These are phyloP conservation scores for Hofmannophila pseudospretella DNA, from an alignment of 2,888 invertebrate species.

Conservation along the genomic window DNA sequence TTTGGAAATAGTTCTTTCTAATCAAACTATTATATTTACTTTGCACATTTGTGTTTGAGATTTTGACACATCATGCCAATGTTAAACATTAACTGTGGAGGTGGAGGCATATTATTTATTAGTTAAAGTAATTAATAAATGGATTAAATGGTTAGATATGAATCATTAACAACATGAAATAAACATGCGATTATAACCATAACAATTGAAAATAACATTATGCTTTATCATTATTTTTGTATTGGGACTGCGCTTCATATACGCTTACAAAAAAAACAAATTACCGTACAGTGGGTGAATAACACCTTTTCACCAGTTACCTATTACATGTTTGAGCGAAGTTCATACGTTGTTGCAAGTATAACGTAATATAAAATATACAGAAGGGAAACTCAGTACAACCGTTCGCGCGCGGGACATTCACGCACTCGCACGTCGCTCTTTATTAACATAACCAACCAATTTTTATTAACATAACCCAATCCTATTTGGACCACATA, in stretches of 20 bases:
- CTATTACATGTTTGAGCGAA: no score
- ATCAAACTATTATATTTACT: conserved; percentile 2
- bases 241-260: conserved; percentile 13
- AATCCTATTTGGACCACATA: no score
- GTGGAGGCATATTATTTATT: conserved; percentile 36
- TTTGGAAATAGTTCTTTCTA: no score
- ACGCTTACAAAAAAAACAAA: no score
- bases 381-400: no score
- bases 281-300: no score
- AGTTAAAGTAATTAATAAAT: conserved; percentile 8
- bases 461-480: no score
- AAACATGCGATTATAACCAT: conserved; percentile 29
- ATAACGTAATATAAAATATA: no score
- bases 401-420: no score
- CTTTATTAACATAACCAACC: background rate
- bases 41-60: conserved; percentile 10
- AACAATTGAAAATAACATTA: conserved; percentile 35
- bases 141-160: background rate
- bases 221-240: conserved; percentile 33
- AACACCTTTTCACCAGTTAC: no score
- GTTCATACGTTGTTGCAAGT: no score
- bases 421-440: background rate
- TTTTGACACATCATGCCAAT: conserved; percentile 18
- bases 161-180: conserved; percentile 18
- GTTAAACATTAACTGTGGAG: conserved; percentile 25